Evolutionary conservation across 2,113 vertebrate genomes (phyloP), one percentile per base, ranked within the genome.

Genomic region (Balaeniceps rex): DNA sequence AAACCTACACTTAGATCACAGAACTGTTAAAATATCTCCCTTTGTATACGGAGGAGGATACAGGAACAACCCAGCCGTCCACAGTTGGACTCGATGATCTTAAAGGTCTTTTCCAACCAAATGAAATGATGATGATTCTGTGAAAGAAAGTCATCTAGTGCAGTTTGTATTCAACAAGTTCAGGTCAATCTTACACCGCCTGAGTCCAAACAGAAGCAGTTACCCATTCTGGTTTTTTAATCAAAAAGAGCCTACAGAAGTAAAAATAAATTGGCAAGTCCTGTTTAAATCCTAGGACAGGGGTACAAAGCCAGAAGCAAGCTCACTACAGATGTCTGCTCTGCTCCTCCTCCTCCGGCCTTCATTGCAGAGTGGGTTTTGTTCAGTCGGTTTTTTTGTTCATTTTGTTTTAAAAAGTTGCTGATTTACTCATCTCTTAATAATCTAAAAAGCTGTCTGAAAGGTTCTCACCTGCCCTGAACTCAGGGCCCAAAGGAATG

Each of bases 31-130:
- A 70, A 31, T 23, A 28, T 11, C 17, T 60, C 51, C 40, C 11
- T 68, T 29, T 1, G 4, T 10, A 25, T 8, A 23, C 0, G 1
- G 26, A 34, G 9, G 7, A 17, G 34, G 24, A 38, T 38, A 31
- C 6, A 71, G 24, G 7, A 36, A 58, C 0, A 1, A 46, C 21
- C 9, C 52, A 49, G 58, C 7, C 52, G 38, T 7, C 28, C 19
- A 26, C 33, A 29, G 55, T 33, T n/a, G n/a, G n/a, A n/a, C n/a
- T n/a, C n/a, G n/a, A n/a, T n/a, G n/a, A n/a, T n/a, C n/a, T n/a
- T n/a, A n/a, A n/a, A n/a, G n/a, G n/a, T n/a, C n/a, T n/a, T n/a
- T n/a, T n/a, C n/a, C n/a, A n/a, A n/a, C n/a, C n/a, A n/a, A n/a
- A n/a, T n/a, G n/a, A n/a, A n/a, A n/a, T n/a, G n/a, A n/a, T n/a